Base-by-base conservation (phyloP, 2,113 vertebrate species). In the Odocoileus virginianus region DNA sequence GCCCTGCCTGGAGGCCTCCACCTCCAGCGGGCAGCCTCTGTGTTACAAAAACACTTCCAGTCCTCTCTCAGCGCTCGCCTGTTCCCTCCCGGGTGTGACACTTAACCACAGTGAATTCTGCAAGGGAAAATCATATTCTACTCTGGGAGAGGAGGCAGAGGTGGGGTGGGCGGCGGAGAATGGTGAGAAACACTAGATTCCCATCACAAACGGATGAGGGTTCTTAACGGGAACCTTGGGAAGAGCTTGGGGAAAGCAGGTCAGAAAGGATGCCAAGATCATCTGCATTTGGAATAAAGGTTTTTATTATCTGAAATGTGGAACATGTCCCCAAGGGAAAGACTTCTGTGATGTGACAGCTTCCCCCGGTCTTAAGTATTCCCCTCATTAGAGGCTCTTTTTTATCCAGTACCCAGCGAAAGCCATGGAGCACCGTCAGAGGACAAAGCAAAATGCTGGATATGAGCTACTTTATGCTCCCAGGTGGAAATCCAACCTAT, bases 141-240 rank as follows among this genome's bases (percentile, higher is more conserved):
- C 27, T 16, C 47, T 17, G 23, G 0, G 0, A 0, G 0, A 64
- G 33, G 30, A n/a, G 16, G 1, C 2, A 45, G 21, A 9, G 0
- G 3, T 2, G 7, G 27, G 6, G 2, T 6, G 6, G 2, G 17
- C 1, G 0, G 36, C 19, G 28, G 50, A 58, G 9, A 36, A 15
- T 36, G 28, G n/a, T 5, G 36, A 93, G 50, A 64, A 83, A 71
- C 7, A 25, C 40, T 92, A n/a, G 33, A 11, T 79, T 74, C 40
- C 64, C 21, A 6, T 1, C 10, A 45, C 60, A 91, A 83, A 55
- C 64, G 13, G 14, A 13, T 60, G 40, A 76, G 52, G 30, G 76
- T 2, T 50, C 85, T 82, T 23, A 17, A n/a, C 3, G 81, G 40
- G 79, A 89, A 95, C 27, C 30, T 86, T 45, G 23, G 84, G 86